Base-by-base conservation (phyloP, 2,113 vertebrate species). In the Rhinopithecus roxellana region DNA sequence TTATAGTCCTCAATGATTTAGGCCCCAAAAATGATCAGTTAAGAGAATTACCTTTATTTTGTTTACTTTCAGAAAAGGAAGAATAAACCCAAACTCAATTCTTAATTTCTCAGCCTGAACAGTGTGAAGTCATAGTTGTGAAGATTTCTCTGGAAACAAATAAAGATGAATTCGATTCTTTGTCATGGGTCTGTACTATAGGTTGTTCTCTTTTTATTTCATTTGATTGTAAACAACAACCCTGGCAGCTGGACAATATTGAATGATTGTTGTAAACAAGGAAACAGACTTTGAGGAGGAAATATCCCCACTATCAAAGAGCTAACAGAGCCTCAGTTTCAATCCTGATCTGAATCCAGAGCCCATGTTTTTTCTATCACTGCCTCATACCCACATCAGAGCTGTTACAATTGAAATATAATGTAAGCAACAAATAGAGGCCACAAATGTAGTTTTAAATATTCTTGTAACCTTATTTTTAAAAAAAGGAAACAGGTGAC, bases 11-110 rank as follows among this genome's bases (percentile, higher is more conserved):
- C 50, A 13, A 74, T 77, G 48, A 72, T 70, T 52, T 77, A 82
- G 72, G n/a, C n/a, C 25, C 18, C 23, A 43, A 82, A 90, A 90
- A 48, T 59, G 6, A 86, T 57, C 3, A 32, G 30, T 89, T 88
- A 90, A 45, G 22, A 64, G 16, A 89, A 50, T 84, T 94, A 8
- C 86, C 10, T 95, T 92, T 88, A 35, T 78, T 86, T 94, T 86
- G 20, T 67, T 95, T 90, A 75, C 14, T 67, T 85, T 86, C 23
- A 77, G 25, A 45, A 89, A 96, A 32, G 35, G 38, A 92, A 72
- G 25, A 91, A 67, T 82, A 83, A 92, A 55, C 12, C 32, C 18
- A 95, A 92, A 94, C 27, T 92, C 27, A 80, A 17, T n/a, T 12
- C 38, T 55, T 89, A 81, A 77, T 81, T 77, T 43, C 30, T 80